Conservation (phyloP, 2,113 vertebrate species). For the Mastomys natalensis region DNA sequence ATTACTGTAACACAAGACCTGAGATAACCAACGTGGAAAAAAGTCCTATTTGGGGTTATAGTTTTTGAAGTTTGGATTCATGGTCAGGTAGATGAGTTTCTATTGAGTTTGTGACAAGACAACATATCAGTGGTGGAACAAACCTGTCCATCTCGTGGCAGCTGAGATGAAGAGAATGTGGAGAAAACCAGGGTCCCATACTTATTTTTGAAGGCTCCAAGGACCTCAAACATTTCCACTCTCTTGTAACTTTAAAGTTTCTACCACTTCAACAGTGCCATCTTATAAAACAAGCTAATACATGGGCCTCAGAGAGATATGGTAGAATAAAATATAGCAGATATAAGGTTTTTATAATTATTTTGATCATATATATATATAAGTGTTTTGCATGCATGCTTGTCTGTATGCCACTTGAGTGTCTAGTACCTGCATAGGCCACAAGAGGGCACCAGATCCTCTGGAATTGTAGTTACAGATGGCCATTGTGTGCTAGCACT, state of each 20-base stretch:
- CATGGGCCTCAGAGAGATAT: not conserved
- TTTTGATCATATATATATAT: not conserved
- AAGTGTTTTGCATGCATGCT: not conserved
- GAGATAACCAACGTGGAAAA: not conserved
- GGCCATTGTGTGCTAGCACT: not conserved
- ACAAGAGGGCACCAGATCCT: not conserved
- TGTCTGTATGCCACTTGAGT: not conserved
- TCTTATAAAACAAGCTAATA: not conserved
- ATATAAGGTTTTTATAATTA: not conserved
- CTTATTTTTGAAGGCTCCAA: not conserved
- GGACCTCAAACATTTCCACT: not conserved
- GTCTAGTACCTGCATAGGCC: not conserved
- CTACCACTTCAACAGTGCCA: not conserved
- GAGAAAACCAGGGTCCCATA: not conserved
- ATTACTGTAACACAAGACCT: not conserved
- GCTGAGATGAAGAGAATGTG: not conserved
- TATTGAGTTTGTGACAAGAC: not conserved
- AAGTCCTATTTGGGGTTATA: not conserved
- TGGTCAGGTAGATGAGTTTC: not conserved
- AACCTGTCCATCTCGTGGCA: not conserved
- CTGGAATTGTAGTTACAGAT: not conserved
- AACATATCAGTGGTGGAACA: not conserved
- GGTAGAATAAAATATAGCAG: not conserved
- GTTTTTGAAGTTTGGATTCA: not conserved
- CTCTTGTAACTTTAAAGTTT: not conserved